Percentiles rank a stretch among this genome's conserved stretches.
These are phyloP conservation scores for Lasiurus borealis DNA, from an alignment of 2,113 vertebrate species.

Conservation along the genomic window DNA sequence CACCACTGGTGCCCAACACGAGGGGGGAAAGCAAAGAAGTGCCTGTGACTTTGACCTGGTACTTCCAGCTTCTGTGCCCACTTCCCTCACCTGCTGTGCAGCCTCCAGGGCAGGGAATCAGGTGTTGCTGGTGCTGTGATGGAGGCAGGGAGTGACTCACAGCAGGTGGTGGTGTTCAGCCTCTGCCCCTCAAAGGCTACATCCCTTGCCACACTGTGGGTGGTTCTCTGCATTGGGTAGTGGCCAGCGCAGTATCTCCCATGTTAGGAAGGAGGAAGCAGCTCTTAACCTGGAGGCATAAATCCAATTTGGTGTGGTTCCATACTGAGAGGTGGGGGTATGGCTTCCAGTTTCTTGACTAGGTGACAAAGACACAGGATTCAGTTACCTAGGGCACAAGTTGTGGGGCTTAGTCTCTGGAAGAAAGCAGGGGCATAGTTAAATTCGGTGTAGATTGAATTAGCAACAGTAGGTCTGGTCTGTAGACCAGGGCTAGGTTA, in stretches of 20 bases:
- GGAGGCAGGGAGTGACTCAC: neutral
- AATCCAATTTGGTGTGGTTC: neutral
- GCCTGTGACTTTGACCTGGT: neutral
- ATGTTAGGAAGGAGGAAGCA: neutral
- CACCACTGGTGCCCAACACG: neutral
- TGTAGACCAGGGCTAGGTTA: neutral
- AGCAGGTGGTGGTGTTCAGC: neutral
- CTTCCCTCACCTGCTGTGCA: conserved; percentile 60
- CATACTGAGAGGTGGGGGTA: conserved; percentile 32
- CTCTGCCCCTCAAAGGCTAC: neutral
- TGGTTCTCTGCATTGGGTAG: neutral
- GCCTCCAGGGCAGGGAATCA: neutral
- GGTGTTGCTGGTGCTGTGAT: neutral
- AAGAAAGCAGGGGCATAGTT: conserved; percentile 2
- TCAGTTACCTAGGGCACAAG: neutral
- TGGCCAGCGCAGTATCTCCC: neutral
- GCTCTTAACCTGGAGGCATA: neutral
- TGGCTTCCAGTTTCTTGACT: neutral
- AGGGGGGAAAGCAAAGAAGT: neutral
- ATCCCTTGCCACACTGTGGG: neutral
- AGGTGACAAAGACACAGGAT: neutral
- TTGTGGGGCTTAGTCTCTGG: neutral
- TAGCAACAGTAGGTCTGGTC: neutral
- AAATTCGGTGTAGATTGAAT: neutral
- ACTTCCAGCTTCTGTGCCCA: neutral